Conservation (phyloP, 2,888 invertebrate genomes). For the Megamerina dolium region DNA sequence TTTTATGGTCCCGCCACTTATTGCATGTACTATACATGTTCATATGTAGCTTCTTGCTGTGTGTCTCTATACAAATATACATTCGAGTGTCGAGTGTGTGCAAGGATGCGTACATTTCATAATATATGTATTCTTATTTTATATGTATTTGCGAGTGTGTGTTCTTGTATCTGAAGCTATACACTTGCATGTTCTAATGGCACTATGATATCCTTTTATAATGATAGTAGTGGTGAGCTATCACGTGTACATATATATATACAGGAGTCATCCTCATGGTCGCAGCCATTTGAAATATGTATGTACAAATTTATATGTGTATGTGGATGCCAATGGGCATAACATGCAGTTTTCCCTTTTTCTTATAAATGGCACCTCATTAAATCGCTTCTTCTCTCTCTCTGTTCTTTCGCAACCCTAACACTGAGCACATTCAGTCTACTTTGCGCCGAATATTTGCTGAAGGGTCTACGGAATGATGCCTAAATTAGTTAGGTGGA, state of each 20-base stretch:
- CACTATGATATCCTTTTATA: too few relatives aligned
- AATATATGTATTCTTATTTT: not conserved
- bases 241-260: too few relatives aligned
- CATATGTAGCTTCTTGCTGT: conserved; percentile 2
- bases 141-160: not conserved
- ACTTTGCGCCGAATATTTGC: too few relatives aligned
- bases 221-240: too few relatives aligned
- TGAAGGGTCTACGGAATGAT: conserved; percentile 7
- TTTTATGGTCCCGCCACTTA: conserved; percentile 43
- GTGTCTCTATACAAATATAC: not conserved
- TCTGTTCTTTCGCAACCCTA: too few relatives aligned
- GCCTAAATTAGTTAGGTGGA: conserved; percentile 31
- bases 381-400: conserved; percentile 31
- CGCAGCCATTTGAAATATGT: too few relatives aligned
- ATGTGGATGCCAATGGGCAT: not conserved
- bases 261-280: too few relatives aligned
- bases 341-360: conserved; percentile 14
- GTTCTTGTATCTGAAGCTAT: too few relatives aligned
- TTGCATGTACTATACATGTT: conserved; percentile 36
- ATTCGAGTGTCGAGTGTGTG: not conserved
- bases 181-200: too few relatives aligned
- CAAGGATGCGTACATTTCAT: not conserved
- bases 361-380: conserved; percentile 38
- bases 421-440: too few relatives aligned
- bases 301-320: too few relatives aligned